phyloP scores from a whole-genome alignment of 2,797 vertebrate species.

The Pseudopleuronectes americanus region DNA sequence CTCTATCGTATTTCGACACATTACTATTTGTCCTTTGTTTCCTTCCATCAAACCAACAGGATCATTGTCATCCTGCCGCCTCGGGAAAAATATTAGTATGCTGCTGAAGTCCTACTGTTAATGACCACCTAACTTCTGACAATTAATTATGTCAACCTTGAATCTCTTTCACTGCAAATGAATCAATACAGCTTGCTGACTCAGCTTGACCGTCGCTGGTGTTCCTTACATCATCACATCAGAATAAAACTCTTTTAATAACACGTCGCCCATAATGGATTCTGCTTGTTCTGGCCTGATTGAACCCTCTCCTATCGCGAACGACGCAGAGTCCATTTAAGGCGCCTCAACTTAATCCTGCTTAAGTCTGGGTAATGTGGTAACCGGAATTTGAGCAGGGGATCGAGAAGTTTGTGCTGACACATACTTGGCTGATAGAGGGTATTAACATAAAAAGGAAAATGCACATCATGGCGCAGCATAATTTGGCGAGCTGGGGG shows the following conservation, averaged over 20 bases:
- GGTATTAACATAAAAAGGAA: slow-evolving; percentile 75
- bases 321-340: slow-evolving; percentile 70
- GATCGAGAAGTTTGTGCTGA: slow-evolving; percentile 71
- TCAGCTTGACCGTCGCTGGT: slow-evolving; percentile 38
- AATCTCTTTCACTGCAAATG: slow-evolving; percentile 44
- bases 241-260: slow-evolving; percentile 54
- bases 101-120: slow-evolving; percentile 10
- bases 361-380: slow-evolving; percentile 70
- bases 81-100: slow-evolving; percentile 23
- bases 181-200: slow-evolving; percentile 63
- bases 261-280: slow-evolving; percentile 42
- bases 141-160: slow-evolving; percentile 65
- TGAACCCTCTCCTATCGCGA: slow-evolving; percentile 57
- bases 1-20: background rate
- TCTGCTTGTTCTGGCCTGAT: slow-evolving; percentile 54
- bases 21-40: background rate
- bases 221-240: slow-evolving; percentile 35
- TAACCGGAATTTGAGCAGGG: slow-evolving; percentile 59
- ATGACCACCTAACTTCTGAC: slow-evolving; percentile 52
- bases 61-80: background rate
- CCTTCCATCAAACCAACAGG: background rate
- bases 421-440: slow-evolving; percentile 57
- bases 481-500: slow-evolving; percentile 56
- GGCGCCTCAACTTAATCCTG: slow-evolving; percentile 71
- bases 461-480: slow-evolving; percentile 58